Evolutionary conservation across 1,140 invertebrate genomes (phyloP).

Genomic region (Nymphalis io): DNA sequence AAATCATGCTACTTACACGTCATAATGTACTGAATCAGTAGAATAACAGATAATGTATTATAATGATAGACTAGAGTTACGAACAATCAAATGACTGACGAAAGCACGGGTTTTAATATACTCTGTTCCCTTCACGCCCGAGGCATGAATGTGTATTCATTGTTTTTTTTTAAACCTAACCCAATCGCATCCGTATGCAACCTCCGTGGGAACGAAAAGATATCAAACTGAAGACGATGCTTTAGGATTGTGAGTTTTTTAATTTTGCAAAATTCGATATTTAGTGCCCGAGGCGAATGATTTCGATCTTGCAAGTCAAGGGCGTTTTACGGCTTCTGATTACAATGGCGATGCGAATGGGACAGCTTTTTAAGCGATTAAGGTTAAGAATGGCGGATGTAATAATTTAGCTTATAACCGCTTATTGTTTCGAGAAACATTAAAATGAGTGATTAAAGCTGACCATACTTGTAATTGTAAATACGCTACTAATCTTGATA

Average conservation of each 20-base stretch:
- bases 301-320: constrained; percentile 41
- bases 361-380: constrained; percentile 48
- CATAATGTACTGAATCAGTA: constrained; percentile 62
- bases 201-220: constrained; percentile 70
- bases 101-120: constrained; percentile 57
- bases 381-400: constrained; percentile 56
- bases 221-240: constrained; percentile 55
- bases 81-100: constrained; percentile 65
- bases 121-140: constrained; percentile 53
- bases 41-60: constrained; percentile 60
- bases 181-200: constrained; percentile 47
- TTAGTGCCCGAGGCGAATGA: constrained; percentile 32
- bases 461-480: not conserved
- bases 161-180: constrained; percentile 43
- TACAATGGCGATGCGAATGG: constrained; percentile 56
- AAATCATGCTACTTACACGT: constrained; percentile 65
- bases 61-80: constrained; percentile 63
- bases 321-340: constrained; percentile 45
- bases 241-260: constrained; percentile 46
- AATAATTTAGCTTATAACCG: constrained; percentile 45
- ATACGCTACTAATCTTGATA: not conserved
- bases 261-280: constrained; percentile 47
- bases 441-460: constrained; percentile 3
- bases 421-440: constrained; percentile 23
- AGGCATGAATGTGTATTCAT: constrained; percentile 60